Evolutionary conservation across 1,140 invertebrate genomes (phyloP).

Genomic region (Caenorhabditis tropicalis): DNA sequence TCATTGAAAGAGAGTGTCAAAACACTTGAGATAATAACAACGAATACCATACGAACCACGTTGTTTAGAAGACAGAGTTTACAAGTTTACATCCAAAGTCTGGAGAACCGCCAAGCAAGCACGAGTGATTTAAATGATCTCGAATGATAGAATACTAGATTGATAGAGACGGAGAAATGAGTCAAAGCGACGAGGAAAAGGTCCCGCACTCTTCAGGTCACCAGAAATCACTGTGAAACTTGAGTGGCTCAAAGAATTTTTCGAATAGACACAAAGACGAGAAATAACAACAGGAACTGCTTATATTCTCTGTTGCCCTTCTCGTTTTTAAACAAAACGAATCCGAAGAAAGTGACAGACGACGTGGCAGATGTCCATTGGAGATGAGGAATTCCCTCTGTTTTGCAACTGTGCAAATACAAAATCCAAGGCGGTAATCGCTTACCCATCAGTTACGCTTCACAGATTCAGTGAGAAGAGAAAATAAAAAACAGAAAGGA

Average conservation of each 20-base stretch:
- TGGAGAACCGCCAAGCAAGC: neutral
- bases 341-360: neutral
- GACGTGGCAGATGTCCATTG: neutral
- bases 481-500: neutral
- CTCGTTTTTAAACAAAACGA: neutral
- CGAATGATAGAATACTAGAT: neutral
- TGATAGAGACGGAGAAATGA: neutral
- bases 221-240: constrained; percentile 23
- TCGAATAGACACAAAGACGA: neutral
- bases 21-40: neutral
- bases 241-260: constrained; percentile 28
- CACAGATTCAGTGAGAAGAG: neutral
- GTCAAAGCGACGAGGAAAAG: neutral
- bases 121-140: neutral
- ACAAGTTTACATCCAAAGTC: neutral
- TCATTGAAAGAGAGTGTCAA: neutral
- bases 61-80: too few relatives aligned
- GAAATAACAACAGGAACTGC: neutral
- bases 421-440: neutral
- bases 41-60: too few relatives aligned
- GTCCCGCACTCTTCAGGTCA: neutral
- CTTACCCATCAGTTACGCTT: neutral
- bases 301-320: neutral
- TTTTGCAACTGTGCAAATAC: constrained; percentile 32
- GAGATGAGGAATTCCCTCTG: too few relatives aligned